Conservation (phyloP, 2,797 vertebrate genomes). For the Girardinus metallicus region DNA sequence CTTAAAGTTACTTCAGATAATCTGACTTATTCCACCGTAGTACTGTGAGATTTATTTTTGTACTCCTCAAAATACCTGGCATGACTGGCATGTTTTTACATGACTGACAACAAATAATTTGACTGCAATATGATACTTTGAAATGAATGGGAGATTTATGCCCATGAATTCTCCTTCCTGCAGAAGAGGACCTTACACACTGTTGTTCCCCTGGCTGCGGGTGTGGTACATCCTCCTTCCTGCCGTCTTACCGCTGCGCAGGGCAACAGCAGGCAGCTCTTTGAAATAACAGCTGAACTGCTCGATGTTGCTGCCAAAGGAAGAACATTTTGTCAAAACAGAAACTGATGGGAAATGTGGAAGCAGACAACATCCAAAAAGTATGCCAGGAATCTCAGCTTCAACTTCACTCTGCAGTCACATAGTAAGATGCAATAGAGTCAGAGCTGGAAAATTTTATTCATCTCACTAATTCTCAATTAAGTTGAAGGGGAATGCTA, state of each 20-base stretch:
- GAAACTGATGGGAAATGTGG: not conserved
- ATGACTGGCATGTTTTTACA: not conserved
- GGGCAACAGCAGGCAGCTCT: slow-evolving; percentile 93
- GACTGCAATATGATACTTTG: slow-evolving; percentile 3
- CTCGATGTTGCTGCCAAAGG: slow-evolving; percentile 89
- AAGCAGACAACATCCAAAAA: not conserved
- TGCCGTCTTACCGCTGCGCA: slow-evolving; percentile 96
- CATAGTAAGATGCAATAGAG: not conserved
- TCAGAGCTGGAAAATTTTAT: not conserved
- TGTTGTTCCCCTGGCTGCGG: slow-evolving; percentile 96
- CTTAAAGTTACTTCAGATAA: not conserved
- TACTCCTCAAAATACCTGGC: not conserved
- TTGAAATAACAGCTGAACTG: slow-evolving; percentile 99
- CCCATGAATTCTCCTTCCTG: slow-evolving; percentile 37
- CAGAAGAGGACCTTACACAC: slow-evolving; percentile 89
- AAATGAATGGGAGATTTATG: slow-evolving; percentile 25
- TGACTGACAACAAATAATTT: slow-evolving; percentile 1
- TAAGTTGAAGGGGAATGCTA: not conserved
- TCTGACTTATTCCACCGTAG: not conserved
- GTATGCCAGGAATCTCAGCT: not conserved
- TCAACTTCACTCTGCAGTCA: not conserved
- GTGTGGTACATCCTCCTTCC: slow-evolving; percentile 97
- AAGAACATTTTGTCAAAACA: slow-evolving; percentile 27
- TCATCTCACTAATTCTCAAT: not conserved
- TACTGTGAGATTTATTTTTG: not conserved